Evolutionary conservation across 2,888 invertebrate species (phyloP), one percentile per base, ranked within the genome.

Genomic region (Drosophila gaucha): DNA sequence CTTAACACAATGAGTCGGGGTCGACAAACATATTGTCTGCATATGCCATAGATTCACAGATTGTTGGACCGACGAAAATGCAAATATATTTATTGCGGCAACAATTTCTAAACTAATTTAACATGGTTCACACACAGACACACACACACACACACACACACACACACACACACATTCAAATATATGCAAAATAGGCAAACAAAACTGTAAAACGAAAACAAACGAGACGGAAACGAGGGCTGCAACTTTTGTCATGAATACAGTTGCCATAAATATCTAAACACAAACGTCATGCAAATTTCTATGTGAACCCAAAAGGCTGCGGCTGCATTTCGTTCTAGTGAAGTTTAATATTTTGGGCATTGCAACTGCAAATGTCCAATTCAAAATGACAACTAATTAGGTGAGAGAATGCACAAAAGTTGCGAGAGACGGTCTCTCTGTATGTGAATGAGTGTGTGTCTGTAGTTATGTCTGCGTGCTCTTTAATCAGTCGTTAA

Each of bases 91-190:
- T 79, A 85, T 82, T 59, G 83, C 62, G 62, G 59, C 80, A 86
- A 80, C 86, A 76, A 86, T 73, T 80, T 77, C 84, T 66, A 73
- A 80, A 83, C 80, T 80, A 80, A 86, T 80, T 83, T 86, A 79
- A 70, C 80, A 76, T 51, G 36, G 10, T 9, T 43, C 12, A 33
- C 31, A 57, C 10, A 46, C 5, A 30, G 20, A 28, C 9, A 22
- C 8, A 14, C 14, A 10, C 5, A 14, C 33, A 44, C 30, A 18
- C 22, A 22, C n/a, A 22, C 6, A 22, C 22, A 20, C 10, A 39
- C 8, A 2, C 18, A 33, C 9, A 18, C 28, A 28, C 28, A 28
- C 28, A 3, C 28, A 28, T 9, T 2, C 28, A 60, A 71, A 65
- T 58, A 22, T 80, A 84, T 84, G 78, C 74, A 67, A 69, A 79